Conservation (phyloP, 2,888 invertebrate genomes). For the Polymixis flavicincta region DNA sequence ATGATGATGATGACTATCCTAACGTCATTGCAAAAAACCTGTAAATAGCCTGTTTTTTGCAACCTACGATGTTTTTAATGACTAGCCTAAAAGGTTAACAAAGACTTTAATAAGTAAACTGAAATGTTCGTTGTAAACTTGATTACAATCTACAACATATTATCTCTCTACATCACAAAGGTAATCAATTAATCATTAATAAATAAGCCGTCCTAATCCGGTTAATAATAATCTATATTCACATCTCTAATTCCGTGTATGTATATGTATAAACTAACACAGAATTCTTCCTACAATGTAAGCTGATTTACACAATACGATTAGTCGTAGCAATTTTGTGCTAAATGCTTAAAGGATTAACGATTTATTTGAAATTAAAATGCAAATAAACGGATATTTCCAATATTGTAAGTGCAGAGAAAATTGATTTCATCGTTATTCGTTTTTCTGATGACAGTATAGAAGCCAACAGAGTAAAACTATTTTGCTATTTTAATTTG, state of each 20-base stretch:
- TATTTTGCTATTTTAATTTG: too few species aligned
- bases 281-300: slow-evolving; percentile 5
- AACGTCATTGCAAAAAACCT: too few species aligned
- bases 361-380: background rate
- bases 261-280: slow-evolving; percentile 9
- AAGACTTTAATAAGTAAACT: background rate
- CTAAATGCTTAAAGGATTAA: background rate
- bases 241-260: background rate
- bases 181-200: slow-evolving; percentile 32
- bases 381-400: background rate
- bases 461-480: background rate
- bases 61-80: too few species aligned
- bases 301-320: background rate
- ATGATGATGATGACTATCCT: too few species aligned
- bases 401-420: background rate
- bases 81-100: background rate
- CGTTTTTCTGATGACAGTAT: background rate
- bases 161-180: background rate
- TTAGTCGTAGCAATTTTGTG: background rate
- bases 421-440: background rate
- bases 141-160: background rate
- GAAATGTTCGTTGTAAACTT: background rate
- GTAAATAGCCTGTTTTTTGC: too few species aligned
- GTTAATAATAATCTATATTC: slow-evolving; percentile 27
- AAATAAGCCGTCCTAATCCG: slow-evolving; percentile 34